Conservation (phyloP, 1,140 invertebrate species). For the Listronotus bonariensis region DNA sequence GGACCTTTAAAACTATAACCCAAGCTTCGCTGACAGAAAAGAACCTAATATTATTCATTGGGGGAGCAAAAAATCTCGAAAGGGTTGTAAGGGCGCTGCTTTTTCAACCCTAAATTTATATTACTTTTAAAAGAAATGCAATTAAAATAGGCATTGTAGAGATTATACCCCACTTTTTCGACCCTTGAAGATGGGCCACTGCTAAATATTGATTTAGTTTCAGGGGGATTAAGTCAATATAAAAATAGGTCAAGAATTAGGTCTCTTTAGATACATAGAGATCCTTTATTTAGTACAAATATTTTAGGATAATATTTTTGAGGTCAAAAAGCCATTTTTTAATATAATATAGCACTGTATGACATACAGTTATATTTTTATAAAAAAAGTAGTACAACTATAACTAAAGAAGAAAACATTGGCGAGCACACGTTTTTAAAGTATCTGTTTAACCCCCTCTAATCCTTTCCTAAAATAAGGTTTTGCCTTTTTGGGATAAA, state of each 20-base stretch:
- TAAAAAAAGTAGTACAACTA: no score
- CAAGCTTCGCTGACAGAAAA: conserved; percentile 20
- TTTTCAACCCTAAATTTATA: conserved; percentile 29
- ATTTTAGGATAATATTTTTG: no score
- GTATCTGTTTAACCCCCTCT: no score
- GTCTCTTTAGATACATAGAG: no score
- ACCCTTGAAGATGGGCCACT: conserved; percentile 12
- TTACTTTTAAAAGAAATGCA: conserved; percentile 37
- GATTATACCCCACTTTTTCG: conserved; percentile 30
- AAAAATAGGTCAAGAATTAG: conserved; percentile 6
- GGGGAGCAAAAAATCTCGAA: conserved; percentile 32
- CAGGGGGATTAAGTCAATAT: background rate
- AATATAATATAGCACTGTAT: no score
- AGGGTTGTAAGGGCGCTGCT: conserved; percentile 33
- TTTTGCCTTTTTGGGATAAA: no score
- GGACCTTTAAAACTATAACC: conserved; percentile 21
- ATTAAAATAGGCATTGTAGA: conserved; percentile 34
- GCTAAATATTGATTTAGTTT: conserved; percentile 21
- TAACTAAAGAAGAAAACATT: no score
- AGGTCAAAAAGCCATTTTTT: no score
- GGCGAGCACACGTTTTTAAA: no score
- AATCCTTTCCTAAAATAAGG: no score
- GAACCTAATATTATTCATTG: conserved; percentile 35
- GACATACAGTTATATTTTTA: no score
- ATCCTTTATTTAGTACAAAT: no score